A percentile compares a stretch with the other conserved stretches of the same genome.
Evolutionary conservation across 1,140 invertebrate genomes (phyloP).

Genomic region (Lepidotrigona ventralis): DNA sequence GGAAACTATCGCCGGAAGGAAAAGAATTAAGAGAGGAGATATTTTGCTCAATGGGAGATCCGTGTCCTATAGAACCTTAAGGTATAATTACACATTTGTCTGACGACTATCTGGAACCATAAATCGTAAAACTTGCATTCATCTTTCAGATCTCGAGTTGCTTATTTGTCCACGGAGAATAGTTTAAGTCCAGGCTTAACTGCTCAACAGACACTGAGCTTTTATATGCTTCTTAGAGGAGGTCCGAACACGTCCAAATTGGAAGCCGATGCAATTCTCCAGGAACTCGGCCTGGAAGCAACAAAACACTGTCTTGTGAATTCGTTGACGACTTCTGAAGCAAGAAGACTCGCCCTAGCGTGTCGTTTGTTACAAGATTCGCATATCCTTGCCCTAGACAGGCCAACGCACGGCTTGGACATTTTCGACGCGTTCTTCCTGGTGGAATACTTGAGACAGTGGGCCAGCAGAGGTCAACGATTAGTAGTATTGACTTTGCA

Average conservation of each 20-base stretch:
- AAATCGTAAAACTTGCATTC: background rate
- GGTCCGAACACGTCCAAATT: conserved; percentile 73
- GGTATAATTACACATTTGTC: conserved; percentile 66
- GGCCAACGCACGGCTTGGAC: conserved; percentile 95
- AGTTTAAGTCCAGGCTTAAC: conserved; percentile 86
- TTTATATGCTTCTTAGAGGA: conserved; percentile 87
- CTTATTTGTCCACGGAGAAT: conserved; percentile 76
- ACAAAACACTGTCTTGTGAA: conserved; percentile 87
- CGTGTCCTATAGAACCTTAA: conserved; percentile 85
- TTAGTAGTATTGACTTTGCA: conserved; percentile 95
- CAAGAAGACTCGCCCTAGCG: conserved; percentile 91
- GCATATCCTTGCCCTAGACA: conserved; percentile 92
- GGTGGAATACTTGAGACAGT: conserved; percentile 95
- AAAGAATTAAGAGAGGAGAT: conserved; percentile 86
- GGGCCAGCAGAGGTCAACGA: conserved; percentile 89
- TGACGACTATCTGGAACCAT: background rate
- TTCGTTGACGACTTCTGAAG: conserved; percentile 91
- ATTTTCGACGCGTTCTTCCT: conserved; percentile 98
- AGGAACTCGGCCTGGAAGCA: conserved; percentile 92
- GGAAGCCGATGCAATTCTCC: conserved; percentile 81
- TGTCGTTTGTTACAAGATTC: conserved; percentile 92
- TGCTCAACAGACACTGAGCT: conserved; percentile 89
- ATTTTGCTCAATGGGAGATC: conserved; percentile 93
- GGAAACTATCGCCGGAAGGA: conserved; percentile 88
- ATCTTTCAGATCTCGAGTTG: conserved; percentile 69